Base-by-base conservation (phyloP, 2,113 vertebrate genomes). In the Otolemur garnettii region DNA sequence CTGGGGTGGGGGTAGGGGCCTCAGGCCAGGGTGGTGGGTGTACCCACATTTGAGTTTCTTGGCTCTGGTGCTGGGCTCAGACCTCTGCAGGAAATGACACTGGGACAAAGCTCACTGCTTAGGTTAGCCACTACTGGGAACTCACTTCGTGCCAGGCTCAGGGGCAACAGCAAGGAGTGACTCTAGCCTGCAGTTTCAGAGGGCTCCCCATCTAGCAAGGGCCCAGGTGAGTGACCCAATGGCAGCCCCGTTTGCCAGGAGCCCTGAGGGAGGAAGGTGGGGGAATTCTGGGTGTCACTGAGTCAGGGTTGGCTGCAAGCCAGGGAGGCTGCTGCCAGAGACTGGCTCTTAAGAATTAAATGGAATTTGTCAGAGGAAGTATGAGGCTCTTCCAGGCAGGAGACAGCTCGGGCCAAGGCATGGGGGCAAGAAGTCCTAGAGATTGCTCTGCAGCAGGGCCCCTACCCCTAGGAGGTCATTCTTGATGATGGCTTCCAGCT, bases 351-450 rank as follows among this genome's bases (percentile, higher is more conserved):
- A 30, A 19, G 68, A 24, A 13, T 5, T 4, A 18, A 0, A 14
- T 2, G 77, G 86, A 22, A 28, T 81, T 80, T 77, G 17, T 33
- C 33, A 45, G 55, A 66, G 78, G 66, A 72, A 60, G 26, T 21
- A 12, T 0, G 12, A 62, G 60, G 59, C 45, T 26, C 0, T 30
- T 12, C 45, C 7, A 53, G 80, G 59, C 1, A 0, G 79, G 57
- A 42, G 0, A 50, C 62, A 30, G 69, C 33, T 35, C 0, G 4
- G 62, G 38, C 53, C 30, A 35, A 60, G 87, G 7, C 2, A 0
- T 15, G 21, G n/a, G 42, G 42, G 10, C 33, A 30, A 18, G 62
- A 90, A 33, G 53, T 24, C 42, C n/a, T 1, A 0, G n/a, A 2
- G 42, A 2, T 33, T 2, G 21, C 21, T 22, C 42, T 5, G 12